Base-by-base conservation (phyloP, 1,140 invertebrate genomes). In the Drosophila parvula region DNA sequence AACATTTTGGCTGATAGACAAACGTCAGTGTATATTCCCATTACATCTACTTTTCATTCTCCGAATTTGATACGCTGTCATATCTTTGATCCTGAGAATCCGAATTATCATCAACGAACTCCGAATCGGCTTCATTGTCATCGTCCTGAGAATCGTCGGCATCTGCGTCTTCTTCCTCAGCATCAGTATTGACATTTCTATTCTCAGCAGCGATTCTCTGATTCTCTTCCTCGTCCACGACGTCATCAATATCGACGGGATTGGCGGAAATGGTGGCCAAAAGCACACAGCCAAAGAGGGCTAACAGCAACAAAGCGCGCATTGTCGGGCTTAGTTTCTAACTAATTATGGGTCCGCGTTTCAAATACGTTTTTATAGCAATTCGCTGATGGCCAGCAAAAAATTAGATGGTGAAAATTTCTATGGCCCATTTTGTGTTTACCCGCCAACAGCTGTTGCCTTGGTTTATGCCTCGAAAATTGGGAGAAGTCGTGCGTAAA, bases 271-370 rank as follows among this genome's bases (percentile, higher is more conserved):
- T 55, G 32, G 57, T 67, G 45, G 83, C 44, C 28, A 86, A 34
- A 14, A 86, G 61, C 56, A 86, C 84, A 36, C 71, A 59, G 40
- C 83, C 83, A 44, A 86, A 83, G 9, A 86, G 76, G 18, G 76
- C 84, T 40, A 86, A 51, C 38, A 86, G 9, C 22, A 89, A 14
- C 51, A 64, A 51, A 18, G 51, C 58, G 48, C 84, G 83, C 83
- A 86, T 89, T 38, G 59, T 79, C 34, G 47, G 55, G 55, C 22
- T 67, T 47, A 65, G 60, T 68, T 50, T 48, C 5, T 59, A 75
- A 86, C 82, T 85, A 81, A 79, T 78, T 47, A 60, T 0, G 28
- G 36, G 1, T 51, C 30, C 12, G 3, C 44, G 4, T 22, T 5
- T 28, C 38, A 48, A 34, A 53, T 47, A 10, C 36, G 44, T 79